phyloP scores from a whole-genome alignment of 1,140 invertebrate genomes.

The Adoxophyes honmai region DNA sequence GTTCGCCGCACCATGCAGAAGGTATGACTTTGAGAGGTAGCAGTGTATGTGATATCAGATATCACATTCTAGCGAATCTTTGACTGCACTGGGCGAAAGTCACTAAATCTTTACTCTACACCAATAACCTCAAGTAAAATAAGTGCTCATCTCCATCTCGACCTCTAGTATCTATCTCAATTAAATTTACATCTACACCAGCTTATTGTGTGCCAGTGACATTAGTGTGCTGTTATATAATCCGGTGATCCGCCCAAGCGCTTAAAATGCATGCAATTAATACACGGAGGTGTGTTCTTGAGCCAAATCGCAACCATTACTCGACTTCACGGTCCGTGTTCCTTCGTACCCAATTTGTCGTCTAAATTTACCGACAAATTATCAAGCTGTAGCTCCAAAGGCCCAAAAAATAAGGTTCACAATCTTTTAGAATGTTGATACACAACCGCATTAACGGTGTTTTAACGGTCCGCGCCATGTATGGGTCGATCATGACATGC shows the following conservation, averaged over 20 bases:
- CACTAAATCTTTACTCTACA: no score
- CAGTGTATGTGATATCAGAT: no score
- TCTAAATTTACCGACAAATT: conserved; percentile 15
- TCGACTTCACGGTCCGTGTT: neutral
- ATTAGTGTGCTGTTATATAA: no score
- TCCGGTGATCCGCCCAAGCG: neutral
- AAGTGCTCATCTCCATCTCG: no score
- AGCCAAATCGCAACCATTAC: conserved; percentile 13
- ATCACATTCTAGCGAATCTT: no score
- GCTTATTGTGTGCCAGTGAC: no score
- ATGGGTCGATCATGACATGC: conserved; percentile 48
- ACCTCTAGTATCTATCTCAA: no score
- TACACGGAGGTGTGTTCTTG: neutral
- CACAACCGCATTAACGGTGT: conserved; percentile 22
- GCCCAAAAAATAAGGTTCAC: conserved; percentile 21
- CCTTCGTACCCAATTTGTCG: conserved; percentile 43
- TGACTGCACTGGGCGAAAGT: no score
- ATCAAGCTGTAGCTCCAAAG: conserved; percentile 14
- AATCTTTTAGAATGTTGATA: conserved; percentile 27
- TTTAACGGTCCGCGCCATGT: conserved; percentile 51
- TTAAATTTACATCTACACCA: no score
- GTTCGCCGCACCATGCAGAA: no score
- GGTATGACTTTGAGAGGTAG: no score
- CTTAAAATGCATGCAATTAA: conserved; percentile 10
- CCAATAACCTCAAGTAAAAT: no score